Conservation (phyloP, 2,888 invertebrate species). For the Cinara cedri region DNA sequence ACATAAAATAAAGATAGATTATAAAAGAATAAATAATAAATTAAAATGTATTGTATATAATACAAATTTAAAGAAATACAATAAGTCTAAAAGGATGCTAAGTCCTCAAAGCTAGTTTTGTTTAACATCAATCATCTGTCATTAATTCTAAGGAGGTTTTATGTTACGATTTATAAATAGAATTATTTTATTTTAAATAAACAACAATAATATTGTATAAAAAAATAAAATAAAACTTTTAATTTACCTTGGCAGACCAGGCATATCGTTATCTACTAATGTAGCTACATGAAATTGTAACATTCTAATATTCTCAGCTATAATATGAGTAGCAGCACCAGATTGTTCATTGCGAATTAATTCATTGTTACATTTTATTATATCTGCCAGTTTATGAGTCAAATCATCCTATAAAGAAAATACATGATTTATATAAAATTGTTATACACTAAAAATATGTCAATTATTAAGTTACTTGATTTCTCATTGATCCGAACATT, state of each 20-base stretch:
- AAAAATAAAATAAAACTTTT: too few relatives aligned
- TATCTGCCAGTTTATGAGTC: constrained; percentile 97
- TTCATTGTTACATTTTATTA: constrained; percentile 98
- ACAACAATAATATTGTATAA: not conserved
- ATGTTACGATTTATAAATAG: too few relatives aligned
- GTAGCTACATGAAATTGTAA: constrained; percentile 99
- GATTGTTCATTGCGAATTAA: constrained; percentile 91
- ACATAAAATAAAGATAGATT: too few relatives aligned
- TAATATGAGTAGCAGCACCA: constrained; percentile 96
- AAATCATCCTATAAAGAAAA: constrained; percentile 82
- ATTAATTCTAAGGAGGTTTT: too few relatives aligned
- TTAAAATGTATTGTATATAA: too few relatives aligned
- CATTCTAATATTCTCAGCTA: constrained; percentile 96
- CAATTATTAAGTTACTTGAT: constrained; percentile 67
- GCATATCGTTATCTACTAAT: constrained; percentile 97
- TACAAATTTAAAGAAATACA: too few relatives aligned
- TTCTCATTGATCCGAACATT: constrained; percentile 98
- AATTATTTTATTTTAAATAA: too few relatives aligned
- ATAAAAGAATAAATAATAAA: too few relatives aligned
- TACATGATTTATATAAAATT: not conserved
- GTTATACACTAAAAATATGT: too few relatives aligned
- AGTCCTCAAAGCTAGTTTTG: too few relatives aligned
- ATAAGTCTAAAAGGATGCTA: too few relatives aligned
- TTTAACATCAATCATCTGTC: too few relatives aligned
- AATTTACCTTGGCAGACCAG: constrained; percentile 83